Conservation (phyloP, 2,888 invertebrate genomes). For the Acronicta alni region DNA sequence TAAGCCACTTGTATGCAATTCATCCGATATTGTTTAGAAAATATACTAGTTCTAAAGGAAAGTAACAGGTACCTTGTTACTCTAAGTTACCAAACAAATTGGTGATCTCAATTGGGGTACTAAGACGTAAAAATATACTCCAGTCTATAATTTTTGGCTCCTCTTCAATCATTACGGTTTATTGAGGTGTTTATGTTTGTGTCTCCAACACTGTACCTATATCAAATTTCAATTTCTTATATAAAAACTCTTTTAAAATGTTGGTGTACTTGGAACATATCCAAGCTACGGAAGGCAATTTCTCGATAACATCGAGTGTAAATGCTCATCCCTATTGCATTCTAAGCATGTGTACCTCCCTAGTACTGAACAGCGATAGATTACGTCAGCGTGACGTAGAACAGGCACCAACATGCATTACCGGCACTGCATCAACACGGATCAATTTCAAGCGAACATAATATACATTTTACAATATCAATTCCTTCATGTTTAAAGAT, state of each 20-base stretch:
- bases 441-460: constrained; percentile 17
- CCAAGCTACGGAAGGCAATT: constrained; percentile 39
- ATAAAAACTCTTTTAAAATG: constrained; percentile 13
- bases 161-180: too few relatives aligned
- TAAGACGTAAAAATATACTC: too few relatives aligned
- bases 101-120: too few relatives aligned
- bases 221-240: neutral
- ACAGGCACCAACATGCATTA: constrained; percentile 15
- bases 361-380: constrained; percentile 10
- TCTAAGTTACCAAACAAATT: too few relatives aligned
- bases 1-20: too few relatives aligned
- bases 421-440: constrained; percentile 11
- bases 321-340: constrained; percentile 37
- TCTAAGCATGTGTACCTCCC: constrained; percentile 29
- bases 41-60: too few relatives aligned
- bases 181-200: too few relatives aligned
- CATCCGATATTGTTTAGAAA: too few relatives aligned
- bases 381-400: constrained; percentile 20
- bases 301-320: constrained; percentile 36
- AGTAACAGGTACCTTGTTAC: too few relatives aligned
- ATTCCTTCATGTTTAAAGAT: constrained; percentile 9
- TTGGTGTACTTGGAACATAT: constrained; percentile 35
- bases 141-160: too few relatives aligned
- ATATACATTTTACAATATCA: constrained; percentile 31
- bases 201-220: too few relatives aligned